phyloP scores from a whole-genome alignment of 1,140 invertebrate genomes.

The Elymnias hypermnestra region DNA sequence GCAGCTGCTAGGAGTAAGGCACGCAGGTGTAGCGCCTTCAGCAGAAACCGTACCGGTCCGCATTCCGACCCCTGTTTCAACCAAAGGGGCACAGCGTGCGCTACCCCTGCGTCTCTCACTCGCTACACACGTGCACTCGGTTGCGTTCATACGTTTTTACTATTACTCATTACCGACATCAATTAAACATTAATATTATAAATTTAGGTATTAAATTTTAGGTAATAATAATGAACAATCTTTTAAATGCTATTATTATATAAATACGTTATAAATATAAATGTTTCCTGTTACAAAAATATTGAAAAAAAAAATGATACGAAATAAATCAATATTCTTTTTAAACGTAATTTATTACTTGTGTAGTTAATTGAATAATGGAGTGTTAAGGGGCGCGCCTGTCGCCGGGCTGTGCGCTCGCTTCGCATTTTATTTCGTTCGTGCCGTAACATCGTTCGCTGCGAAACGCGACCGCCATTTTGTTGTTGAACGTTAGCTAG shows the following conservation, averaged over 20 bases:
- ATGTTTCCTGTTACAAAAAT: conserved; percentile 78
- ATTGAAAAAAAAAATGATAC: conserved; percentile 77
- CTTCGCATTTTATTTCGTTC: conserved; percentile 67
- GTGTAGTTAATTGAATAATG: conserved; percentile 73
- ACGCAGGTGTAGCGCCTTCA: conserved; percentile 23
- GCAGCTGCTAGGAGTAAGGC: conserved; percentile 30
- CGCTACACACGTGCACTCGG: conserved; percentile 58
- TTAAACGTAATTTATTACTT: conserved; percentile 75
- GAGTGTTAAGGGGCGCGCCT: conserved; percentile 62
- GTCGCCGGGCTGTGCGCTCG: conserved; percentile 57
- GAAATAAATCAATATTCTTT: conserved; percentile 75
- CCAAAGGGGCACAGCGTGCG: conserved; percentile 21
- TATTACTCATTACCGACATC: conserved; percentile 74
- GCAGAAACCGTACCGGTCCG: conserved; percentile 1
- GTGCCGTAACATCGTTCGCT: conserved; percentile 64
- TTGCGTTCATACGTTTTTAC: conserved; percentile 71
- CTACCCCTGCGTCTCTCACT: conserved; percentile 34
- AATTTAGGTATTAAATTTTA: conserved; percentile 76
- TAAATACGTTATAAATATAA: conserved; percentile 78
- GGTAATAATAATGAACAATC: conserved; percentile 76
- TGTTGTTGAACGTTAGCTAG: conserved; percentile 75
- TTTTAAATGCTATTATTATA: conserved; percentile 78
- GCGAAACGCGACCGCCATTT: conserved; percentile 67
- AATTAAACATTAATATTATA: conserved; percentile 76
- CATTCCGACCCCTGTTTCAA: conserved; percentile 14